Evolutionary conservation across 2,888 invertebrate genomes (phyloP), one percentile per base, ranked within the genome.

Genomic region (Alloscopus bannaensis): DNA sequence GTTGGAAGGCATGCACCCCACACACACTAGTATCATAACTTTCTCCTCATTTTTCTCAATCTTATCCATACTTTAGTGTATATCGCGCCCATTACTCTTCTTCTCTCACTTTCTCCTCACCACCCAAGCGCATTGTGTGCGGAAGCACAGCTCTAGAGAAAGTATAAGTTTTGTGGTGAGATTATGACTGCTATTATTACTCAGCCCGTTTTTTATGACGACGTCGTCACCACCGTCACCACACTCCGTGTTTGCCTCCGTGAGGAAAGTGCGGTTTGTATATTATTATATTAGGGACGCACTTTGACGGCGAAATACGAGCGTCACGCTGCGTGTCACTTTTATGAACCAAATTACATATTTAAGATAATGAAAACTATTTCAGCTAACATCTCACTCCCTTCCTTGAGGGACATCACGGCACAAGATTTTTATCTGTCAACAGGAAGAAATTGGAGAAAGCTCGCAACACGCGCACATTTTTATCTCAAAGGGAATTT

Each of bases 11-110:
- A 52, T 20, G 52, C 52, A 47, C 4, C 22, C n/a, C 11, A 2
- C 52, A 62, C 40, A 8, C 16, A 40, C 18, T 36, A 20, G 50
- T 71, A 71, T 71, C 68, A 62, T 64, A 55, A 42, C 62, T 66
- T 79, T 18, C 26, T n/a, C 22, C 66, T 72, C 78, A 79, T 79
- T 79, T 79, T 79, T 79, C 71, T 72, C 72, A 72, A 79, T 79
- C 69, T 71, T 72, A 40, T 71, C 31, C 60, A 1, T 55, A 45
- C 45, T 31, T 42, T 60, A n/a, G n/a, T n/a, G n/a, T n/a, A n/a
- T n/a, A n/a, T n/a, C 65, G n/a, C 24, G 20, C 28, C 55, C 55
- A 69, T 77, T 77, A 69, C 31, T 69, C 68, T 68, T 42, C 18
- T 18, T n/a, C 18, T 6, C 1, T n/a, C n/a, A n/a, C n/a, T 47